Conservation (phyloP, 2,113 vertebrate species). For the Paradoxurus hermaphroditus region DNA sequence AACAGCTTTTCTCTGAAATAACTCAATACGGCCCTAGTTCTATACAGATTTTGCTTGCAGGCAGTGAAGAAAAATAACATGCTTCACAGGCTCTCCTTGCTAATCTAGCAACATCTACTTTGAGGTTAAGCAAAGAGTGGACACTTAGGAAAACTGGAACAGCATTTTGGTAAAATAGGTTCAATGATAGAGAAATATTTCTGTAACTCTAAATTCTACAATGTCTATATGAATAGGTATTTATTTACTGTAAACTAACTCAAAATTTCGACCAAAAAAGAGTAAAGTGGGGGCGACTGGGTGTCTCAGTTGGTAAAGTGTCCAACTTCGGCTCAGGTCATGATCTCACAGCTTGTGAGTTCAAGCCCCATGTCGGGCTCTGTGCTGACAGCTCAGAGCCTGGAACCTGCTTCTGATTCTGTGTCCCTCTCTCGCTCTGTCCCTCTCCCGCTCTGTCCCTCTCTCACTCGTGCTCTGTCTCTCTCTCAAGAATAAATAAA, state of each 20-base stretch:
- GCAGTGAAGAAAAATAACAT: slow-evolving; percentile 41
- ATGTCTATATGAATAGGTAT: background rate
- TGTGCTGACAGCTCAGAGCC: too few species aligned
- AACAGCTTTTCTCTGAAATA: slow-evolving; percentile 56
- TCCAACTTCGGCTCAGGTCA: too few species aligned
- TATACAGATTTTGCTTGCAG: slow-evolving; percentile 55
- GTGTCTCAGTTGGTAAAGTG: too few species aligned
- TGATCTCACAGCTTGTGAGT: too few species aligned
- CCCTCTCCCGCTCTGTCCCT: too few species aligned
- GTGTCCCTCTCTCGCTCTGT: too few species aligned
- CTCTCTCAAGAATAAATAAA: too few species aligned
- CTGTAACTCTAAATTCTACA: background rate
- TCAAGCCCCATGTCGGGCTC: too few species aligned
- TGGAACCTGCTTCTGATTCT: too few species aligned
- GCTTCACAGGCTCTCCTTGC: background rate
- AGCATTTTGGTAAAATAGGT: background rate
- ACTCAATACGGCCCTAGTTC: slow-evolving; percentile 60
- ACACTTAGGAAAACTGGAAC: background rate
- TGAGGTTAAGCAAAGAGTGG: background rate
- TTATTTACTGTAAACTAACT: background rate
- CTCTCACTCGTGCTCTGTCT: too few species aligned
- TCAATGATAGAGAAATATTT: background rate
- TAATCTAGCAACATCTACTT: background rate
- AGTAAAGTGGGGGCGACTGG: too few species aligned
- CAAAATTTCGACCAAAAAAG: slow-evolving; percentile 17